Base-by-base conservation (phyloP, 2,888 invertebrate species). In the Aethes cnicana region DNA sequence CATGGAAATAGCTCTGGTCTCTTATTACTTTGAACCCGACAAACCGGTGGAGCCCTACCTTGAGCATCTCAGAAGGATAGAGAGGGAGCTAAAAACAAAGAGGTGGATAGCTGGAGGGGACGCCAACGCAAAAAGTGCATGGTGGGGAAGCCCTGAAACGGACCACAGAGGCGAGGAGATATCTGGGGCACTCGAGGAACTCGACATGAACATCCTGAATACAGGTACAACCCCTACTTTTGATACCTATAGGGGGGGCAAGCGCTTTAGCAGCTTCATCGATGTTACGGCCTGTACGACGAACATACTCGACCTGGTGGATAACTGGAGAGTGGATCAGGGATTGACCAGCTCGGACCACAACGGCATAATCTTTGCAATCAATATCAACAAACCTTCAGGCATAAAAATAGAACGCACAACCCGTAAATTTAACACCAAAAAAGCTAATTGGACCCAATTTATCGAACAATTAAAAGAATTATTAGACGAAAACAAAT, bases 181-280 rank as follows among this genome's bases (percentile, higher is more conserved):
- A 14, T 9, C 42, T 0, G 50, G 53, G 0, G 7, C 47, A 4
- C 30, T 64, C 0, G 42, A 56, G 1, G 57, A 64, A 4, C 17
- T 50, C 17, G 37, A 35, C 14, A 9, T 63, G 16, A 55, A 64
- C 14, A 43, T 64, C 8, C 50, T 66, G 0, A 68, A 70, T 43
- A 35, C 6, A 0, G 64, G 65, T 0, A 18, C 48, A 2, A 55
- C 36, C 0, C 66, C 68, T 0, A 65, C 67, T 0, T 68, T 64
- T 36, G 50, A 61, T 17, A 62, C 61, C 0, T 16, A 59, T 1
- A 54, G 64, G 17, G 57, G 59, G 0, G 25, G 37, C 0, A 48
- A 25, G 21, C 3, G 23, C 20, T 30, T 11, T 11, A 12, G 11
- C 4, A n/a, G n/a, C n/a, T n/a, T n/a, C n/a, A n/a, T n/a, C n/a